Evolutionary conservation across 2,888 invertebrate genomes (phyloP).

Genomic region (Philaethria dido): DNA sequence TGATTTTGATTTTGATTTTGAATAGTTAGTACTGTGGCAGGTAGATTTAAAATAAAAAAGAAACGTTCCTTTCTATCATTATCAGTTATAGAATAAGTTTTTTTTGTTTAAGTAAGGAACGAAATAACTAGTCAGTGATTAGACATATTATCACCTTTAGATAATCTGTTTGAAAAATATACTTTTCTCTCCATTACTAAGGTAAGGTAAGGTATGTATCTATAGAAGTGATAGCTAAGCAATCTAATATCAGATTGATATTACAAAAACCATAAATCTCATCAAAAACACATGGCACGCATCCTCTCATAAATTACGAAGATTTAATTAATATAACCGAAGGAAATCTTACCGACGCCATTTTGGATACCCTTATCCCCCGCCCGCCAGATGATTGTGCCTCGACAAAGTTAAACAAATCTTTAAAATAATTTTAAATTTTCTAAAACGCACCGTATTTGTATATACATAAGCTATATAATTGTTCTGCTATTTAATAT

Average conservation of each 20-base stretch:
- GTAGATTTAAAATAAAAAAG: too few relatives aligned
- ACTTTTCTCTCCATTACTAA: neutral
- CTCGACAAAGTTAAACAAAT: conserved; percentile 58
- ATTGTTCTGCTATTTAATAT: conserved; percentile 48
- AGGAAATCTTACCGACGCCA: conserved; percentile 82
- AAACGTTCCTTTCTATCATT: too few relatives aligned
- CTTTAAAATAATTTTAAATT: conserved; percentile 28
- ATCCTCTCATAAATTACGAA: conserved; percentile 79
- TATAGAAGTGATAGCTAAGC: neutral
- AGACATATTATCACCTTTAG: too few relatives aligned
- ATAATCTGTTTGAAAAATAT: neutral
- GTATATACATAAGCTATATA: conserved; percentile 44
- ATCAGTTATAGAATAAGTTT: too few relatives aligned
- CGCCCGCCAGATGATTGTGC: conserved; percentile 80
- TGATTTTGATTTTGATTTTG: too few relatives aligned
- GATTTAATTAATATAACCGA: conserved; percentile 82
- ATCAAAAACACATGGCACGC: conserved; percentile 68
- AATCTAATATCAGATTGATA: conserved; percentile 20
- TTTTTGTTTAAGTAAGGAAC: too few relatives aligned
- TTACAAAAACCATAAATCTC: conserved; percentile 73
- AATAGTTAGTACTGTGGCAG: too few relatives aligned
- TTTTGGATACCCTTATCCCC: conserved; percentile 77
- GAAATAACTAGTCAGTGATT: too few relatives aligned
- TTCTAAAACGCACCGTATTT: conserved; percentile 38
- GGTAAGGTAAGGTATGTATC: neutral